Conservation (phyloP, 2,797 vertebrate genomes). For the Spinibarbus caldwelli region DNA sequence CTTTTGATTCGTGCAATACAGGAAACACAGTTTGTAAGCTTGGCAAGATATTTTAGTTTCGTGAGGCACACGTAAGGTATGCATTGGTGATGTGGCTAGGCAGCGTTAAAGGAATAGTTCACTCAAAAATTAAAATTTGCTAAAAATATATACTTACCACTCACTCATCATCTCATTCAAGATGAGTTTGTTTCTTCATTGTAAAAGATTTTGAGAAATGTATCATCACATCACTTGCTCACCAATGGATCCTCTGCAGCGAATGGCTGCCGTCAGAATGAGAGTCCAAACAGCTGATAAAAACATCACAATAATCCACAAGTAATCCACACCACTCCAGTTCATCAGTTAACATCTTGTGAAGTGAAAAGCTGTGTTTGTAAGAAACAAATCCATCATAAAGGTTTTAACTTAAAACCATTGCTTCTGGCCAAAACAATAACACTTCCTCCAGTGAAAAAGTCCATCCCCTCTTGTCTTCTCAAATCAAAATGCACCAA, state of each 20-base stretch:
- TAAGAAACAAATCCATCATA: neutral
- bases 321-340: neutral
- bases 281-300: neutral
- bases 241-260: neutral
- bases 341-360: neutral
- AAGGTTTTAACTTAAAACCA: too few relatives aligned
- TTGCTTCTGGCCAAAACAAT: too few relatives aligned
- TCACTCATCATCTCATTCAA: neutral
- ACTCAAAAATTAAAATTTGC: neutral
- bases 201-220: neutral
- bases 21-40: conserved; percentile 37
- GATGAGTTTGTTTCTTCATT: neutral
- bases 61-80: neutral
- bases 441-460: too few relatives aligned
- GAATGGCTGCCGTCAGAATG: neutral
- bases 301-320: neutral
- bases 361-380: neutral
- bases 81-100: neutral
- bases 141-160: neutral
- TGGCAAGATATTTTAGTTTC: conserved; percentile 8
- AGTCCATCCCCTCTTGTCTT: too few relatives aligned
- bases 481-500: neutral
- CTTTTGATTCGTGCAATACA: conserved; percentile 33
- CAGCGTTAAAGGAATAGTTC: neutral
- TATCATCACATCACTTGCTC: neutral